A percentile compares a stretch with the other conserved stretches of the same genome.
Evolutionary conservation across 2,113 vertebrate genomes (phyloP).

Genomic region (Corythornis madagascariensis): DNA sequence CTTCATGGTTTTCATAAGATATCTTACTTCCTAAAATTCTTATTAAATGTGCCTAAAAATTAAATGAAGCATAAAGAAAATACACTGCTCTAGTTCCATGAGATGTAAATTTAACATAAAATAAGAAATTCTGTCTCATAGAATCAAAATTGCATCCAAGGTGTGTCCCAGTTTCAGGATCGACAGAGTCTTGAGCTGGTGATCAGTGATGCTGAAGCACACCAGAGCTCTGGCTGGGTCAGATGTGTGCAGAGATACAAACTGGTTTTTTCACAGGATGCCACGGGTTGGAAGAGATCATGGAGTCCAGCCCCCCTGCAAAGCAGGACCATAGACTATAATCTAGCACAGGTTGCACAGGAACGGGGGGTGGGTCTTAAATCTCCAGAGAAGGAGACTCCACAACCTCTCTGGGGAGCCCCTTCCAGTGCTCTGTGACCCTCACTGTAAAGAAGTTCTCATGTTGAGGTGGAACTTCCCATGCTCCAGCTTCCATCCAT

Average conservation of each 20-base stretch:
- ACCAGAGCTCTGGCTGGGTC: neutral
- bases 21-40: neutral
- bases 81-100: neutral
- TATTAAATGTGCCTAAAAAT: constrained; percentile 1
- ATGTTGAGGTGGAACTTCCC: too few species aligned
- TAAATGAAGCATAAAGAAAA: neutral
- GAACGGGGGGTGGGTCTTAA: too few species aligned
- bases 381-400: too few species aligned
- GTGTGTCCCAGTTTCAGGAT: neutral
- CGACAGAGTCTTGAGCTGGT: neutral
- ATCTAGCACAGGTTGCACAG: too few species aligned
- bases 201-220: neutral
- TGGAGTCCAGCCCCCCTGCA: too few species aligned
- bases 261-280: neutral
- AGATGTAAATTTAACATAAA: neutral
- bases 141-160: neutral
- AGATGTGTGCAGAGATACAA: neutral
- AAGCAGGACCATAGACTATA: too few species aligned
- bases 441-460: too few species aligned
- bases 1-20: neutral
- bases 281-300: too few species aligned
- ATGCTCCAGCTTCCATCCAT: too few species aligned
- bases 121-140: neutral
- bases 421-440: too few species aligned
- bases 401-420: too few species aligned